These are phyloP conservation scores for Zaprionus obscuricornis DNA, from an alignment of 2,888 invertebrate genomes.

Conservation along the genomic window DNA sequence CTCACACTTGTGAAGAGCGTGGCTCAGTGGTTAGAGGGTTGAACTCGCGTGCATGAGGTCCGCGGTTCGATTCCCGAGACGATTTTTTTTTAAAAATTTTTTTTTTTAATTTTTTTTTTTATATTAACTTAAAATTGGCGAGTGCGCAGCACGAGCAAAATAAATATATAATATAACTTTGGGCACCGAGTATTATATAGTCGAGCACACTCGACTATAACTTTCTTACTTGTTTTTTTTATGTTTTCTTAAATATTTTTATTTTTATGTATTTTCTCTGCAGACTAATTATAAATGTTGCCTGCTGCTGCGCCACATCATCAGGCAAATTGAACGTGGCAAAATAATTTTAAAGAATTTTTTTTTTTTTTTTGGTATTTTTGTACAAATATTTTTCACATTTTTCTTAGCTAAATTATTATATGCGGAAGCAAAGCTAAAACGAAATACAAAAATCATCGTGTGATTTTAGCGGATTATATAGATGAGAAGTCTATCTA, in stretches of 20 bases:
- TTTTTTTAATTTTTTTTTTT: too few species aligned
- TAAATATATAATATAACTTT: not conserved
- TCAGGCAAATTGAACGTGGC: slow-evolving; percentile 50
- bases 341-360: slow-evolving; percentile 5
- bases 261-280: slow-evolving; percentile 26
- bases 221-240: too few species aligned
- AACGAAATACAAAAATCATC: slow-evolving; percentile 19
- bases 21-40: too few species aligned
- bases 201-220: too few species aligned
- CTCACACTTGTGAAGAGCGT: too few species aligned
- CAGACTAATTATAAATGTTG: slow-evolving; percentile 39
- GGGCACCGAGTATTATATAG: too few species aligned
- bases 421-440: slow-evolving; percentile 44
- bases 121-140: too few species aligned
- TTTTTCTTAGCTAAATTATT: slow-evolving; percentile 35
- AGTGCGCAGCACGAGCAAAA: not conserved
- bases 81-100: too few species aligned
- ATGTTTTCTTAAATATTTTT: not conserved
- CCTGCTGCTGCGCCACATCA: too few species aligned
- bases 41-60: too few species aligned
- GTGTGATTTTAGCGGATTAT: slow-evolving; percentile 19
- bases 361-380: not conserved
- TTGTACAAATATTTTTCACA: too few species aligned
- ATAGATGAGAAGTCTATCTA: slow-evolving; percentile 7
- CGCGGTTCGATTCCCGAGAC: too few species aligned